Evolutionary conservation across 2,797 vertebrate species (phyloP).

Genomic region (Cichlasoma orientale): DNA sequence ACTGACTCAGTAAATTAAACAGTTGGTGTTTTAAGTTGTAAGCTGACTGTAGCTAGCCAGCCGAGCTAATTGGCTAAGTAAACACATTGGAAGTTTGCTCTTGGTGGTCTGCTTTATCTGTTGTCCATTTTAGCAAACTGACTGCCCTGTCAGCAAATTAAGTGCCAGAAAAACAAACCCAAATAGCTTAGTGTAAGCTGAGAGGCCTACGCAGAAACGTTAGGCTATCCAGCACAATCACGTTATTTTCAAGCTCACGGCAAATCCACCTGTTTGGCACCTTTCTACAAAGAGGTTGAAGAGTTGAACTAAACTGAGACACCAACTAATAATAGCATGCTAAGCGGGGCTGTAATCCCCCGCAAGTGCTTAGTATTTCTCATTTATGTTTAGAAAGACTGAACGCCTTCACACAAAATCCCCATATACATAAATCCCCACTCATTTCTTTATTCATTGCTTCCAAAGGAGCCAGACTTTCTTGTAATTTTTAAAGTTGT

Average conservation of each 20-base stretch:
- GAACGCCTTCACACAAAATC: background rate
- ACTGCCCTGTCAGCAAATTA: constrained; percentile 29
- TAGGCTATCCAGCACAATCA: constrained; percentile 5
- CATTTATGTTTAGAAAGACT: background rate
- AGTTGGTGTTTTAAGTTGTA: background rate
- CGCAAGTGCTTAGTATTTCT: background rate
- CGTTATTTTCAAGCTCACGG: background rate
- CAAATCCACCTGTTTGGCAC: constrained; percentile 54
- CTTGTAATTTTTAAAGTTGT: background rate
- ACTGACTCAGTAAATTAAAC: background rate
- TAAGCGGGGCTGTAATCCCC: constrained; percentile 16
- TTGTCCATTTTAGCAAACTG: background rate
- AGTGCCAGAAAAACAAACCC: background rate
- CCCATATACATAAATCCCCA: background rate
- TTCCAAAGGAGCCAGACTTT: background rate
- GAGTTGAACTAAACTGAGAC: background rate
- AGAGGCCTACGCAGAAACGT: background rate
- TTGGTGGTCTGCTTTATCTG: background rate
- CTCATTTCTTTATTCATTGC: background rate
- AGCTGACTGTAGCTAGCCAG: constrained; percentile 24
- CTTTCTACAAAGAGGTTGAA: constrained; percentile 4
- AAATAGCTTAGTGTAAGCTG: background rate
- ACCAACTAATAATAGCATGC: constrained; percentile 5
- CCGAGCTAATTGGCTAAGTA: constrained; percentile 44
- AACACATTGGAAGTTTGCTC: constrained; percentile 23